phyloP scores from a whole-genome alignment of 2,888 invertebrate species.

The Esperia sulphurella region DNA sequence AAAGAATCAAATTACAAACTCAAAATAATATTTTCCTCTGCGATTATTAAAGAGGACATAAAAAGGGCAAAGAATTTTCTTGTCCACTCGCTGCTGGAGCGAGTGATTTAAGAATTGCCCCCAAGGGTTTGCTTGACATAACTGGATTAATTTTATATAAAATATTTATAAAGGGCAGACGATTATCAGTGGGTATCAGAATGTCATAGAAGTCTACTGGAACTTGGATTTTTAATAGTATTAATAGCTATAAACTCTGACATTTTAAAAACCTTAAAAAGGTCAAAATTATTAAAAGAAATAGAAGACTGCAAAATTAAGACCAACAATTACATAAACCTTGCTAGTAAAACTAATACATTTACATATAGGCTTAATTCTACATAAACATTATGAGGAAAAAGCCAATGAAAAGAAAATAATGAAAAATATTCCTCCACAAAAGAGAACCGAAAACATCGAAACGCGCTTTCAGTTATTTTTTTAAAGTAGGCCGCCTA shows the following conservation, averaged over 20 bases:
- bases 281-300: too few relatives aligned
- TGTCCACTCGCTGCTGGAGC: slow-evolving; percentile 1
- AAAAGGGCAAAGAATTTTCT: background rate
- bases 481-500: slow-evolving; percentile 3
- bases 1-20: background rate
- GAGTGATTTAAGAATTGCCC: slow-evolving; percentile 17
- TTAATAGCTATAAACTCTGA: too few relatives aligned
- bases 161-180: slow-evolving; percentile 25
- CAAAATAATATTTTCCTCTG: background rate
- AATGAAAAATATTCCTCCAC: background rate
- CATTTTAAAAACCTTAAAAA: too few relatives aligned
- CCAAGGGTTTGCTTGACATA: slow-evolving; percentile 18
- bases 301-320: too few relatives aligned
- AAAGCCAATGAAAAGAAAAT: background rate
- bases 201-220: slow-evolving; percentile 20
- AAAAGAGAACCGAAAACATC: too few relatives aligned
- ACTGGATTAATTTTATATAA: slow-evolving; percentile 31
- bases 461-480: background rate
- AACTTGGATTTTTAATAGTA: slow-evolving; percentile 3
- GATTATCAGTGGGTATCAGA: slow-evolving; percentile 20
- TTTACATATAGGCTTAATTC: too few relatives aligned
- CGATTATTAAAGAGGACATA: background rate
- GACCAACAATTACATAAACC: too few relatives aligned
- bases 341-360: too few relatives aligned
- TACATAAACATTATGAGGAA: background rate